Percentiles rank a stretch among this genome's conserved stretches.
Conservation (phyloP, 1,140 invertebrate genomes). For the Eriosoma lanigerum region DNA sequence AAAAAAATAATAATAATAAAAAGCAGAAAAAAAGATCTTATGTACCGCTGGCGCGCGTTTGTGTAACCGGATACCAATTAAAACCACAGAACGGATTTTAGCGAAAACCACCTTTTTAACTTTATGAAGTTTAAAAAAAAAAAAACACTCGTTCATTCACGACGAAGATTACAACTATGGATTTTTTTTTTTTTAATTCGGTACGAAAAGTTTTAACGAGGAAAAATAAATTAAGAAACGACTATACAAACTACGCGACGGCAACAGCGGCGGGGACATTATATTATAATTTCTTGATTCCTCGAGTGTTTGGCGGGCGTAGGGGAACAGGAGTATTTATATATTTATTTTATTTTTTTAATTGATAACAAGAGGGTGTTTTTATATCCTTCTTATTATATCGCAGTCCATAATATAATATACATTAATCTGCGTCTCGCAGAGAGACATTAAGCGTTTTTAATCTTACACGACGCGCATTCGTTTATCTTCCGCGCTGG, state of each 20-base stretch:
- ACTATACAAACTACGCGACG: background rate
- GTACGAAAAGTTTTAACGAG: constrained; percentile 46
- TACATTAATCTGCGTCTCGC: constrained; percentile 46
- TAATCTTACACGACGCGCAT: constrained; percentile 43
- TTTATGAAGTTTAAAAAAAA: constrained; percentile 8
- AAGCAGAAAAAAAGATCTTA: constrained; percentile 4
- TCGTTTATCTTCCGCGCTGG: constrained; percentile 25
- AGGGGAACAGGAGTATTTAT: constrained; percentile 16
- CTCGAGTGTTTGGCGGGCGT: background rate
- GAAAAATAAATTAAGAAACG: constrained; percentile 51
- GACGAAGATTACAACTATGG: constrained; percentile 32
- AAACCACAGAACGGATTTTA: constrained; percentile 36
- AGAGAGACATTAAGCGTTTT: constrained; percentile 45
- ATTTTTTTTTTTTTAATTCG: constrained; percentile 7
- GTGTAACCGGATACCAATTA: constrained; percentile 51
- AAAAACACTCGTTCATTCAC: constrained; percentile 16
- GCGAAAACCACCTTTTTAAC: constrained; percentile 39
- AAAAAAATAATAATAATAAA: constrained; percentile 11
- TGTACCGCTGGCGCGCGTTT: background rate
- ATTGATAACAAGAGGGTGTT: constrained; percentile 44
- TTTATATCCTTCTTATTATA: constrained; percentile 48
- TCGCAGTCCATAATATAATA: background rate
- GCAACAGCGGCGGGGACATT: background rate
- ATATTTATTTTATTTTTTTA: too few species aligned
- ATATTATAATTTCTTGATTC: constrained; percentile 40